Percentiles rank a stretch among this genome's conserved stretches.
phyloP scores from a whole-genome alignment of 2,797 vertebrate genomes.

The Champsocephalus gunnari region DNA sequence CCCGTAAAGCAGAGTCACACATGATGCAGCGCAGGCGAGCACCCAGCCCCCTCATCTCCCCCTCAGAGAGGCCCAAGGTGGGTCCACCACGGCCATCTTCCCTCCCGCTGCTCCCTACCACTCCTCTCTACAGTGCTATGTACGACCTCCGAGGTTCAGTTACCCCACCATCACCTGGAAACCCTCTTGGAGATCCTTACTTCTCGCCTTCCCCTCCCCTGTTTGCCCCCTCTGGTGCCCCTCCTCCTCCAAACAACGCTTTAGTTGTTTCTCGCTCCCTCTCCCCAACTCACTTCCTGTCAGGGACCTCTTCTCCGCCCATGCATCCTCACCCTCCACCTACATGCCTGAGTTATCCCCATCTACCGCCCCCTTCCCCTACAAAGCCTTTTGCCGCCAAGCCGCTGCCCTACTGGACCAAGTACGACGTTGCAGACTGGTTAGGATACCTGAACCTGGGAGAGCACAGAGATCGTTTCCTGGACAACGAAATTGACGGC shows the following conservation, averaged over 20 bases:
- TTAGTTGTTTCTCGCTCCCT: conserved; percentile 88
- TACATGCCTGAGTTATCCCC: conserved; percentile 88
- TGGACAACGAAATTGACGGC: conserved; percentile 97
- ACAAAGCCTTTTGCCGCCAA: conserved; percentile 96
- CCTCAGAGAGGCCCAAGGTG: conserved; percentile 88
- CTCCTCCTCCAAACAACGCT: conserved; percentile 83
- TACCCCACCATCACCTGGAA: conserved; percentile 86
- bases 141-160: conserved; percentile 90
- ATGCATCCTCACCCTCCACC: conserved; percentile 85
- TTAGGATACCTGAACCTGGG: conserved; percentile 92
- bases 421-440: conserved; percentile 97
- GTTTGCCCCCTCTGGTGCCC: conserved; percentile 87
- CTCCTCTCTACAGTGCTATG: conserved; percentile 88
- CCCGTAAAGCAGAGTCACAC: conserved; percentile 83
- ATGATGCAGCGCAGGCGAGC: conserved; percentile 88
- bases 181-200: conserved; percentile 87
- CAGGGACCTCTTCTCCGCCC: conserved; percentile 85
- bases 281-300: conserved; percentile 92
- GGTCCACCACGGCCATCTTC: conserved; percentile 92
- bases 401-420: conserved; percentile 95
- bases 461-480: conserved; percentile 93
- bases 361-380: conserved; percentile 85
- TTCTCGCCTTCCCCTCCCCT: conserved; percentile 86
- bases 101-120: conserved; percentile 84
- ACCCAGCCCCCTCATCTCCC: conserved; percentile 92